Evolutionary conservation across 2,888 invertebrate species (phyloP).

Genomic region (Sphaeridia pumilis): DNA sequence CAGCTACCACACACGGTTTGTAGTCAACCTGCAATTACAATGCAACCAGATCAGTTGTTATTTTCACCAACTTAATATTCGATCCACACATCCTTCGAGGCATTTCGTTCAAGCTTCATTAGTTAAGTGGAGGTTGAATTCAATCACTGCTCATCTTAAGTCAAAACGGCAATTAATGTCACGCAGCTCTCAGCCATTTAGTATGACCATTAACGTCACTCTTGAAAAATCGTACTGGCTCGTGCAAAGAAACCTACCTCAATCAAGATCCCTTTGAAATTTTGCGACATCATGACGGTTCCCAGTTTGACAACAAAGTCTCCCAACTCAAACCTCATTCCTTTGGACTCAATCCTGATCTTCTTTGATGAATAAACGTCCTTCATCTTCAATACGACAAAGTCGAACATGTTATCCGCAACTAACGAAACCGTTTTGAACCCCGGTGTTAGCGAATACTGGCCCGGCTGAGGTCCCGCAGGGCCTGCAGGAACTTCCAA

Average conservation of each 20-base stretch:
- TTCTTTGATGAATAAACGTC: constrained; percentile 74
- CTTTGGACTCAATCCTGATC: constrained; percentile 55
- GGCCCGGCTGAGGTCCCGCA: constrained; percentile 8
- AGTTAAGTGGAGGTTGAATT: too few relatives aligned
- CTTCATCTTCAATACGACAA: constrained; percentile 78
- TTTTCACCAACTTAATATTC: too few relatives aligned
- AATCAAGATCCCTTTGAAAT: constrained; percentile 82
- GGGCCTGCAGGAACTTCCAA: constrained; percentile 50
- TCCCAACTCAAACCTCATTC: constrained; percentile 50
- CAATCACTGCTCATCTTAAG: neutral
- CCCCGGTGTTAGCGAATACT: constrained; percentile 41
- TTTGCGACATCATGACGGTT: constrained; percentile 80
- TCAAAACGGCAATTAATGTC: too few relatives aligned
- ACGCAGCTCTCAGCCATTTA: too few relatives aligned
- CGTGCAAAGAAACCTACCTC: constrained; percentile 50
- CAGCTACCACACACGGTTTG: constrained; percentile 74
- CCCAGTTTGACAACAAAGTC: constrained; percentile 91
- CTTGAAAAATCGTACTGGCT: neutral
- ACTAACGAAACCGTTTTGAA: constrained; percentile 74
- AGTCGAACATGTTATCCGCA: constrained; percentile 80
- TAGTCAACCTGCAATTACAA: constrained; percentile 59
- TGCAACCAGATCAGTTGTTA: neutral
- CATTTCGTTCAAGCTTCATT: too few relatives aligned
- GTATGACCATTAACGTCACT: neutral
- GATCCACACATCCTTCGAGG: too few relatives aligned